These are phyloP conservation scores for Cephalotes varians DNA, from an alignment of 2,888 invertebrate genomes.

Conservation along the genomic window DNA sequence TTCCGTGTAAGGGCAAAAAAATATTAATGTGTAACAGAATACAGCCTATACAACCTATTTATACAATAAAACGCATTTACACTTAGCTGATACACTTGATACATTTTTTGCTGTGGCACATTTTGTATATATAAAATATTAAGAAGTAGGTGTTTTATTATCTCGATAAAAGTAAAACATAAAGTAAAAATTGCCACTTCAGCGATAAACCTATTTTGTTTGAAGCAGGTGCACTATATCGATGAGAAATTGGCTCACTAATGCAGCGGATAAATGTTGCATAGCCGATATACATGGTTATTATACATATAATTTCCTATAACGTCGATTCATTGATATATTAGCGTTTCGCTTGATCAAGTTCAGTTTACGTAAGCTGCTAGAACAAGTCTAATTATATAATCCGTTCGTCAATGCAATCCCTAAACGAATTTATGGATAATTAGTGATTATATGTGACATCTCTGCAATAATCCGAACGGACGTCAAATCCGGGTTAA, in stretches of 20 bases:
- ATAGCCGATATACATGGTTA: neutral
- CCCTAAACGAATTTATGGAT: constrained; percentile 11
- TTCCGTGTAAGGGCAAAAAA: too few species aligned
- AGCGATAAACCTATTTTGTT: neutral
- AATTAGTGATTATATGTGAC: constrained; percentile 14
- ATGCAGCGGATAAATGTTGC: constrained; percentile 14
- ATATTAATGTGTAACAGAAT: too few species aligned
- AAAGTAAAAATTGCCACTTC: neutral
- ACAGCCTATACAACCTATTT: too few species aligned
- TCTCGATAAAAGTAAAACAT: neutral
- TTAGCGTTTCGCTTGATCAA: neutral
- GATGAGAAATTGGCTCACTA: constrained; percentile 1
- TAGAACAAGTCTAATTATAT: constrained; percentile 16
- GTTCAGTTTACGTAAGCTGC: neutral
- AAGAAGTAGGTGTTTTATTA: neutral
- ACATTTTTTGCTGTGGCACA: too few species aligned
- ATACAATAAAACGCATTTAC: too few species aligned
- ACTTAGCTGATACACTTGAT: too few species aligned
- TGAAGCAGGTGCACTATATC: neutral
- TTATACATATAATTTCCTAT: neutral
- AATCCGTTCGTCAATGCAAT: neutral
- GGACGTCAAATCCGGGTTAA: neutral
- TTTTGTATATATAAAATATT: neutral
- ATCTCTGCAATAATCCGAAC: neutral
- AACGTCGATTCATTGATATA: constrained; percentile 5